A percentile compares a stretch with the other conserved stretches of the same genome.
These are phyloP conservation scores for Eucidaris tribuloides DNA, from an alignment of 35 echinoderm and acorn worm genomes.

Conservation along the genomic window DNA sequence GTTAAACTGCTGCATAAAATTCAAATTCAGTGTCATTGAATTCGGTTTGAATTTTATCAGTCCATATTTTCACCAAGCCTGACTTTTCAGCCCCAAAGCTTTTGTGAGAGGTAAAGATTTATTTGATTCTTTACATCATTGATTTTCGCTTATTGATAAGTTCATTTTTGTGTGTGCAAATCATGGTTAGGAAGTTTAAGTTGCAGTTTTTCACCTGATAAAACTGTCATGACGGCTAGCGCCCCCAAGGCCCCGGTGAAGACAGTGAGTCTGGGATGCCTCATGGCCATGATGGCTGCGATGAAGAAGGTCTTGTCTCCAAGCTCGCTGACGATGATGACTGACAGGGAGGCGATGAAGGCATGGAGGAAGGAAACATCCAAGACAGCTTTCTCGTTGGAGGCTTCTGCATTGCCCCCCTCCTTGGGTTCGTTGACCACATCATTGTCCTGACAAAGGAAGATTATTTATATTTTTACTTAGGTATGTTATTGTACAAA, in stretches of 20 bases:
- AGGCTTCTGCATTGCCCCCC: background rate
- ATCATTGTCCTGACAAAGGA: constrained; percentile 3
- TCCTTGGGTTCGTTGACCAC: background rate
- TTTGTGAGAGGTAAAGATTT: no score
- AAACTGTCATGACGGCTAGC: constrained; percentile 85
- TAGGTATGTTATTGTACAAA: no score
- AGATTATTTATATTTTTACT: background rate
- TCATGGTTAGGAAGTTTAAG: no score
- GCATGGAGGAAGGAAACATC: constrained; percentile 88
- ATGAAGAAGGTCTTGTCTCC: constrained; percentile 97
- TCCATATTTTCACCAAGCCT: no score
- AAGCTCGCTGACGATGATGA: constrained; percentile 96
- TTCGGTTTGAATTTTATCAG: no score
- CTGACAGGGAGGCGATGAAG: constrained; percentile 89
- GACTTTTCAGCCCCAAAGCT: no score
- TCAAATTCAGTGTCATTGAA: no score
- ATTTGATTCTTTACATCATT: no score
- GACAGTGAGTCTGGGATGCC: constrained; percentile 81
- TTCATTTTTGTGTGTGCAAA: no score
- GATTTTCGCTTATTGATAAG: no score
- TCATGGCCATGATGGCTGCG: constrained; percentile 99
- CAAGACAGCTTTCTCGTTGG: background rate
- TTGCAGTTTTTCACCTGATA: constrained; percentile 95
- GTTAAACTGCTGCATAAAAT: no score
- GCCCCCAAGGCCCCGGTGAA: constrained; percentile 79